Evolutionary conservation across 2,888 invertebrate species (phyloP).

Genomic region (Pyrocoelia pectoralis): DNA sequence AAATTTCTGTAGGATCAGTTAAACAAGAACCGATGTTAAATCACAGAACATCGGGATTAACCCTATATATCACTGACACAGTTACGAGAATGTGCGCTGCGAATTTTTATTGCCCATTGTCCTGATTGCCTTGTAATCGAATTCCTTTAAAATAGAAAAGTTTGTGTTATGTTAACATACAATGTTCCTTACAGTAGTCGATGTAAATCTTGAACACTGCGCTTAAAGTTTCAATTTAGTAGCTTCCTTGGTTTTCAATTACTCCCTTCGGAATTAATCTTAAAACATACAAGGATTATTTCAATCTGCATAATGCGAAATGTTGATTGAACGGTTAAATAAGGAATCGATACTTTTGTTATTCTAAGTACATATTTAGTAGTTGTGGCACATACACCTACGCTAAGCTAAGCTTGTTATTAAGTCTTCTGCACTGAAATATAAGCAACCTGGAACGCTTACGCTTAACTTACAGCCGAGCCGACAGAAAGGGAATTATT

Average conservation of each 20-base stretch:
- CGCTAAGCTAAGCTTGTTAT: no score
- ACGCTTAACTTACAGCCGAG: no score
- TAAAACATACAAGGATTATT: neutral
- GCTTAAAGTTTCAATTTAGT: no score
- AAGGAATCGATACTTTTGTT: no score
- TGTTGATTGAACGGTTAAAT: no score
- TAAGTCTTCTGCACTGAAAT: no score
- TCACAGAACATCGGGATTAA: slow-evolving; percentile 48
- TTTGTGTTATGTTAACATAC: slow-evolving; percentile 17
- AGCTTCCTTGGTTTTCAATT: no score
- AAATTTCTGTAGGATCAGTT: slow-evolving; percentile 30
- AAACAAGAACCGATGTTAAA: slow-evolving; percentile 45
- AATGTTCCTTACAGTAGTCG: neutral
- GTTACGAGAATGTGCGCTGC: slow-evolving; percentile 42
- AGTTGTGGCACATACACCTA: no score
- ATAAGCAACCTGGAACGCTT: no score
- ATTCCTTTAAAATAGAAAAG: slow-evolving; percentile 37
- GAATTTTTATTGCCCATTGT: slow-evolving; percentile 44
- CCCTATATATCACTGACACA: slow-evolving; percentile 45
- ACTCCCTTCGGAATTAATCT: neutral
- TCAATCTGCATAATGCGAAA: neutral
- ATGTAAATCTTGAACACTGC: no score
- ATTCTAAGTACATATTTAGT: no score
- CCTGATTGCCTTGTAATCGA: slow-evolving; percentile 40
- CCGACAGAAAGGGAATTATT: no score